Percentiles rank a stretch among this genome's conserved stretches.
Conservation (phyloP, 2,113 vertebrate species). For the Leucopsar rothschildi region DNA sequence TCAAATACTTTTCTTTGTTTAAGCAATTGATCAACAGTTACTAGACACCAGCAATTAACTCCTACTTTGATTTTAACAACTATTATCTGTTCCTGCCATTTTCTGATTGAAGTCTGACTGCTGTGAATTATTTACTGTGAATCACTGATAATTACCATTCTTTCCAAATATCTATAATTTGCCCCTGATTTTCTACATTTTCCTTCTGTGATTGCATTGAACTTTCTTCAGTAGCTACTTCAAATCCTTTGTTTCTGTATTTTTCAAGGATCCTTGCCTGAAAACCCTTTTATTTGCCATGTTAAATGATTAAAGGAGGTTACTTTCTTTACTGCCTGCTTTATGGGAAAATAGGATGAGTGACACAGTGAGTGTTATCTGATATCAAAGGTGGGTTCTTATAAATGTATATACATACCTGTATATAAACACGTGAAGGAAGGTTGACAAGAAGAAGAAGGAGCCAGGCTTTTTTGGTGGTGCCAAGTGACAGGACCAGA, state of each 20-base stretch:
- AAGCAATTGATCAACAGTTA: not conserved
- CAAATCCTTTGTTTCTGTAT: not conserved
- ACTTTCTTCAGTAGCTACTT: not conserved
- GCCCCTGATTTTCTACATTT: not conserved
- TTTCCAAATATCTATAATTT: not conserved
- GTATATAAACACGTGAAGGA: not conserved
- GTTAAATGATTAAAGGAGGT: not conserved
- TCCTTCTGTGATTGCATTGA: not conserved
- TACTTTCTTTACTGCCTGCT: not conserved
- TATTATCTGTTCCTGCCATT: not conserved
- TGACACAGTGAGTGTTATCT: not conserved
- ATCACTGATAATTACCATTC: not conserved
- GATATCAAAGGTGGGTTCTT: not conserved
- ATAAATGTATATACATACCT: not conserved
- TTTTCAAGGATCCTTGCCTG: not conserved
- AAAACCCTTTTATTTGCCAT: not conserved
- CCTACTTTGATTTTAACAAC: not conserved
- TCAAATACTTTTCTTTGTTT: not conserved
- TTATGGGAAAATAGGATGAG: not conserved
- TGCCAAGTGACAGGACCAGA: not conserved
- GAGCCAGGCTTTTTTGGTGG: not conserved
- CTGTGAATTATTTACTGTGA: not conserved
- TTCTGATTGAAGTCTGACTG: not conserved
- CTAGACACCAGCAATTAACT: not conserved
- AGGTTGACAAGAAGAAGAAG: not conserved